Conservation (phyloP, 2,797 vertebrate species). For the Vultur gryphus region DNA sequence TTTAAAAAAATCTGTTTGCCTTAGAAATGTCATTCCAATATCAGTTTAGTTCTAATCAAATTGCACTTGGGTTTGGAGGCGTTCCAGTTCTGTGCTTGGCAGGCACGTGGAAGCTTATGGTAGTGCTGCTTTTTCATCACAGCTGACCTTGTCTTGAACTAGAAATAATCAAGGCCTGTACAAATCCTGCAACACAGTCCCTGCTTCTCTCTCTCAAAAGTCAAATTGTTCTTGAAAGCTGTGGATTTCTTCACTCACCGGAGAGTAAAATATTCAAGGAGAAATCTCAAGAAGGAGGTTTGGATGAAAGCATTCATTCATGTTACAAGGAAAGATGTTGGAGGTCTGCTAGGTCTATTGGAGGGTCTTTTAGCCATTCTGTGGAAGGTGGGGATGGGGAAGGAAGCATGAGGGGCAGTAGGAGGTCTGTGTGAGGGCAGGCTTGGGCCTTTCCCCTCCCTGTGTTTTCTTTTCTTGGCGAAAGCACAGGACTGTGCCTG, state of each 20-base stretch:
- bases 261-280: neutral
- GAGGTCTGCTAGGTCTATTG: neutral
- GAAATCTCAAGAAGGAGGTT: neutral
- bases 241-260: neutral
- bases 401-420: fast-evolving
- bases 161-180: neutral
- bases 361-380: neutral
- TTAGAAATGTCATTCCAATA: neutral
- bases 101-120: neutral
- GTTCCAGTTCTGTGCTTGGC: neutral
- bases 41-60: neutral
- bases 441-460: neutral
- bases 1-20: neutral
- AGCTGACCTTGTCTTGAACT: constrained; percentile 35
- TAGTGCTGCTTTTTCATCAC: neutral
- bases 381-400: neutral
- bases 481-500: neutral
- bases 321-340: neutral
- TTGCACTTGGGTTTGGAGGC: neutral
- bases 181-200: neutral
- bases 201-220: neutral
- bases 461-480: neutral
- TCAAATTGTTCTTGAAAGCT: neutral
- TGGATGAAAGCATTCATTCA: neutral
- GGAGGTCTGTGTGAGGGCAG: neutral